Conservation (phyloP, 2,113 vertebrate genomes). For the Opisthocomus hoazin region DNA sequence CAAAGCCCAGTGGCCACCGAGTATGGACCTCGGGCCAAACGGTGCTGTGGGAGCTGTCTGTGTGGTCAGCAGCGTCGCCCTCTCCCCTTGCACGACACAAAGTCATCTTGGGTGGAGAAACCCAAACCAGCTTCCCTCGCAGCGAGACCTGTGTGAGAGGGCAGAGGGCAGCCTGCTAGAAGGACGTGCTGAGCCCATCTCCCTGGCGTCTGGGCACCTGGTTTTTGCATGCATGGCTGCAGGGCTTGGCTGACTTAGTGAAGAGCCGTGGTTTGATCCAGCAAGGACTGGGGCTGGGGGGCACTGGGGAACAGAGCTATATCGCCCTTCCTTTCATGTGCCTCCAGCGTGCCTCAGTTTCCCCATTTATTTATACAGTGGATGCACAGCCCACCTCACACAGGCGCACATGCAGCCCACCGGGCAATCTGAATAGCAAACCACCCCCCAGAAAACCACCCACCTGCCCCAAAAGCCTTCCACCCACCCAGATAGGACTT, state of each 20-base stretch:
- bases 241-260: background rate
- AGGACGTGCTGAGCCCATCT: background rate
- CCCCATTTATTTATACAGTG: background rate
- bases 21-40: fast-evolving
- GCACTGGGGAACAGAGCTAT: fast-evolving
- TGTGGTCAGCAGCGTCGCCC: no score
- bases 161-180: background rate
- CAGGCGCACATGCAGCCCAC: no score
- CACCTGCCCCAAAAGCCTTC: background rate
- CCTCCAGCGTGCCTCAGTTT: background rate
- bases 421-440: background rate
- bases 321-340: fast-evolving
- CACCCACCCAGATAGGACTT: background rate
- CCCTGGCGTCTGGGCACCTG: fast-evolving
- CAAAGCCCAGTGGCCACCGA: background rate
- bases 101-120: background rate
- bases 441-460: background rate
- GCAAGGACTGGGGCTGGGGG: background rate
- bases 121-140: background rate
- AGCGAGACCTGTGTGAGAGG: background rate
- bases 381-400: background rate
- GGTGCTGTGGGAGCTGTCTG: background rate
- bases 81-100: background rate
- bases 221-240: background rate
- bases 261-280: background rate